phyloP scores from a whole-genome alignment of 2,888 invertebrate genomes.

The Sipha maydis region DNA sequence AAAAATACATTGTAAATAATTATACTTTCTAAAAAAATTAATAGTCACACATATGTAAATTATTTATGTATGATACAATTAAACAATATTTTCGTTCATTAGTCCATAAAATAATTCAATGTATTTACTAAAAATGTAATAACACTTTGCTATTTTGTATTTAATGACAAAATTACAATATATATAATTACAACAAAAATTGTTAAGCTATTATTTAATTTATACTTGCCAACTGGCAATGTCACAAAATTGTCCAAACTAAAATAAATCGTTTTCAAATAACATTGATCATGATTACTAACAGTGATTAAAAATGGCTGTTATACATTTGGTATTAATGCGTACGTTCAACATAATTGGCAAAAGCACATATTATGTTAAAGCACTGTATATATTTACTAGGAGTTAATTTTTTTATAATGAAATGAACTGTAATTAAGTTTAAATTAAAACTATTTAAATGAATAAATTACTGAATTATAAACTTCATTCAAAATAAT shows the following conservation, averaged over 20 bases:
- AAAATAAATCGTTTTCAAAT: conserved; percentile 13
- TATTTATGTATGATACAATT: not conserved
- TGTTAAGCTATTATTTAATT: conserved; percentile 21
- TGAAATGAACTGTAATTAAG: not conserved
- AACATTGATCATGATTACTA: not conserved
- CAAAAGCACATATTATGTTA: not conserved
- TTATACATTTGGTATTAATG: not conserved
- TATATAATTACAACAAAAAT: not conserved
- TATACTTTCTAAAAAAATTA: not conserved
- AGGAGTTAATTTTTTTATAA: not conserved
- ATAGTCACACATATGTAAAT: not conserved
- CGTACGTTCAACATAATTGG: not conserved
- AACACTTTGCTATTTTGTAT: not conserved
- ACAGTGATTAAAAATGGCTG: not conserved
- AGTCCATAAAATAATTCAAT: not conserved
- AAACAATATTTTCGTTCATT: not conserved
- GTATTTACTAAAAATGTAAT: too few relatives aligned
- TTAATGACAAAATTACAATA: not conserved
- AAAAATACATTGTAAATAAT: not conserved
- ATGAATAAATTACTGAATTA: not conserved
- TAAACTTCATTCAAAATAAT: not conserved
- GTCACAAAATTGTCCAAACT: conserved; percentile 11
- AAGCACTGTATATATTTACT: not conserved
- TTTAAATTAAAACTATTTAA: not conserved
- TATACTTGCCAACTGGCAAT: conserved; percentile 22